Percentiles rank a stretch among this genome's conserved stretches.
Evolutionary conservation across 2,113 vertebrate species (phyloP).

Genomic region (Sorex araneus): DNA sequence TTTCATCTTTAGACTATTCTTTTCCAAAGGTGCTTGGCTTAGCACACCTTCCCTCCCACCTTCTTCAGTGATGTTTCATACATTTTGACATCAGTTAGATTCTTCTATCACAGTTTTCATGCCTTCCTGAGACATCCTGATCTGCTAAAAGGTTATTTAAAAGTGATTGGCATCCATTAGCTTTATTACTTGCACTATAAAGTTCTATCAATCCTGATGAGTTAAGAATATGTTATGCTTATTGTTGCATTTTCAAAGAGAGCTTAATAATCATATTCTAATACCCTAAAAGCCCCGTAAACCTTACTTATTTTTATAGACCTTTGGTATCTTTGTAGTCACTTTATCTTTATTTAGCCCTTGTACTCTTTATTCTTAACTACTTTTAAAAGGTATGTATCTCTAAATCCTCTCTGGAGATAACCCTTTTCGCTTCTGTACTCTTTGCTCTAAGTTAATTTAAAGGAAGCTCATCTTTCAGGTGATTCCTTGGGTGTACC

Average conservation of each 20-base stretch:
- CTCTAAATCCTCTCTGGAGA: slow-evolving; percentile 14
- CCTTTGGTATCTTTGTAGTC: neutral
- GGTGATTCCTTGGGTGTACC: neutral
- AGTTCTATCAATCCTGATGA: neutral
- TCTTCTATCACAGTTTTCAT: neutral
- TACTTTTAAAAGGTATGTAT: neutral
- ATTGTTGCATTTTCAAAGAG: neutral
- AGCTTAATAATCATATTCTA: neutral
- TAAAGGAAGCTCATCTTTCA: neutral
- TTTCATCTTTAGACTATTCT: neutral
- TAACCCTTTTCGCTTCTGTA: neutral
- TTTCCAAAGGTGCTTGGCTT: neutral
- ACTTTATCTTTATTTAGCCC: neutral
- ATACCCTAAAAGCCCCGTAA: neutral
- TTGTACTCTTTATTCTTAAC: neutral
- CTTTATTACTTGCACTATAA: neutral
- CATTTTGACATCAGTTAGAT: neutral
- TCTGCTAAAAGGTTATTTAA: neutral
- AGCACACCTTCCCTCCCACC: neutral
- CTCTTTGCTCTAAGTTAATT: neutral
- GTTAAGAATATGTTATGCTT: neutral
- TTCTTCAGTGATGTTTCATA: neutral
- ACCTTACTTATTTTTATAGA: neutral
- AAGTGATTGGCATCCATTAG: neutral
- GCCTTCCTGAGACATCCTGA: slow-evolving; percentile 39